Conservation (phyloP, 2,797 vertebrate species). For the Muraenolepis orangiensis region DNA sequence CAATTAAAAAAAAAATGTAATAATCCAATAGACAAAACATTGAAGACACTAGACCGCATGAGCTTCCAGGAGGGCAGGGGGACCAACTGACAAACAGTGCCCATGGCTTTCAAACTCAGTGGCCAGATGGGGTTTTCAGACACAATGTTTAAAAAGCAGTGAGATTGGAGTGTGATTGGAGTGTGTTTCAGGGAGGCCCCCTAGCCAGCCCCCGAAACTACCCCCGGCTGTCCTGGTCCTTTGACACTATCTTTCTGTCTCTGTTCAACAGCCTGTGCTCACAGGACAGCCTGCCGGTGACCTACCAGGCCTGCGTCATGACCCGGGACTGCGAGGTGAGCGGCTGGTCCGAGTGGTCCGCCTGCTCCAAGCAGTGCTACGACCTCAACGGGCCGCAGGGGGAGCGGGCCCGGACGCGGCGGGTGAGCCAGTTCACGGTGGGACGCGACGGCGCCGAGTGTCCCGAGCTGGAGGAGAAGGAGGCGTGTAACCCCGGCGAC, state of each 20-base stretch:
- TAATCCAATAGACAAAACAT: not conserved
- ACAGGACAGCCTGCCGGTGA: conserved; percentile 83
- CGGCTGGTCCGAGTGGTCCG: conserved; percentile 89
- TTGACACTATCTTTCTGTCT: not conserved
- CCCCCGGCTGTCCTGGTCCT: not conserved
- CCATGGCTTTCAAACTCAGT: not conserved
- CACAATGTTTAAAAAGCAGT: not conserved
- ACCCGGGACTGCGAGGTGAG: conserved; percentile 86
- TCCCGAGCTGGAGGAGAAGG: conserved; percentile 83
- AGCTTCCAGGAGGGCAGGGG: not conserved
- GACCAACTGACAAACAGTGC: not conserved
- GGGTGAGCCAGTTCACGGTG: conserved; percentile 82
- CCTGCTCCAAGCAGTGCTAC: conserved; percentile 87
- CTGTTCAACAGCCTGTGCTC: conserved; percentile 84
- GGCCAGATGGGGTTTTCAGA: not conserved
- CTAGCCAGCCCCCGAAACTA: not conserved
- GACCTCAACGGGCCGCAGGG: conserved; percentile 78
- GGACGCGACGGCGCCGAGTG: conserved; percentile 79
- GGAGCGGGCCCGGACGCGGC: conserved; percentile 76
- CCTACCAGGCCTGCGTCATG: conserved; percentile 90
- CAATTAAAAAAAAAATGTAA: not conserved
- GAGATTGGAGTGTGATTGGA: not conserved
- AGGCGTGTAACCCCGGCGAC: conserved; percentile 81
- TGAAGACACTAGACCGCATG: not conserved
- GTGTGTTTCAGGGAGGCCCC: no score